Evolutionary conservation across 2,797 vertebrate species (phyloP), one percentile per base, ranked within the genome.

Genomic region (Macropus fuliginosus): DNA sequence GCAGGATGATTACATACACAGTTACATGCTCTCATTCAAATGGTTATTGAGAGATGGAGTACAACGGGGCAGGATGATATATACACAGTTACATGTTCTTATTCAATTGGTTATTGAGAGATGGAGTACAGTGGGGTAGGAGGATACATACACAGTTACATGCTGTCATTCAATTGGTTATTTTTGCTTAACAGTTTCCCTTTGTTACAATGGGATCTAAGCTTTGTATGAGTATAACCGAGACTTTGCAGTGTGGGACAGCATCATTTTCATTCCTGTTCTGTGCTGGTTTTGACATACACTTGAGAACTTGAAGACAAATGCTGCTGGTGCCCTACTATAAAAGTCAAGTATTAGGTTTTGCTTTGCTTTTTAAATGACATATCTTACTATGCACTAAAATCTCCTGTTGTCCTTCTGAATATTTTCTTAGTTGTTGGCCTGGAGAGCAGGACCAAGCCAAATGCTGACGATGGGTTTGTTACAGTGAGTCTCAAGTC

Each of bases 401-500:
- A 10, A 87, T 46, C n/a, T 40, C 18, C 9, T 55, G 3, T 59
- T 96, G 62, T 98, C 91, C 40, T 97, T 56, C 55, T 50, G 5
- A 96, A 74, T 91, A 5, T 96, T 87, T 87, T 97, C 93, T 92
- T 12, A 59, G 81, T 46, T 98, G 98, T 98, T 99, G 99, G 99
- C 29, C 97, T 99, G 9, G 99, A 99, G 87, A 98, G 99, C 96
- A 99, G 99, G 97, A 98, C 96, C 98, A 99, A 99, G 96, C 99
- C 97, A 55, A 99, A 99, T 92, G 98, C 98, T 93, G 99, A 99
- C 0, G 99, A 99, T 46, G 99, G 99, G 57, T 99, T 99, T 95
- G 99, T 99, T 94, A 99, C 99, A 91, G 99, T 99, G 97, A 99
- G 99, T 87, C 99, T 99, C 96, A 99, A 99, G 98, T 99, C 99